Percentiles rank a stretch among this genome's conserved stretches.
Conservation (phyloP, 1,140 invertebrate species). For the Conus ventricosus region DNA sequence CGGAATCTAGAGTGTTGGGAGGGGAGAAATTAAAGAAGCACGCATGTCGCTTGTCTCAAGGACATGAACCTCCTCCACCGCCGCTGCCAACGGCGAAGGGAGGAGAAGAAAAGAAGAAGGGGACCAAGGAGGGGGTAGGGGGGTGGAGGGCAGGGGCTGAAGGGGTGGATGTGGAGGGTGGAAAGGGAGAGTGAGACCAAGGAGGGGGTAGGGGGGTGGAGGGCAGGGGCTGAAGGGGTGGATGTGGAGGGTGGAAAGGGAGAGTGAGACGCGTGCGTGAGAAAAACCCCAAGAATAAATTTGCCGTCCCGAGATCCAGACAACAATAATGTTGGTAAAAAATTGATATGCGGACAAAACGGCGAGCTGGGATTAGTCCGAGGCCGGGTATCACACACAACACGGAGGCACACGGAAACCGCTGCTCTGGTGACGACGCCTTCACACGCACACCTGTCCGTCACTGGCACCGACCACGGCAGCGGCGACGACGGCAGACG, state of each 20-base stretch:
- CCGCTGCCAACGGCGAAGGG: neutral
- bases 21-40: slow-evolving; percentile 37
- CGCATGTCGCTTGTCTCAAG: slow-evolving; percentile 18
- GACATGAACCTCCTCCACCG: neutral
- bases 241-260: neutral
- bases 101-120: neutral
- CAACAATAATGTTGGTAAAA: slow-evolving; percentile 34
- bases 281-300: slow-evolving; percentile 4
- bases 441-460: slow-evolving; percentile 14
- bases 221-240: neutral
- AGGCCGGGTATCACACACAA: slow-evolving; percentile 1
- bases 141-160: neutral
- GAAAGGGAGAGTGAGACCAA: neutral
- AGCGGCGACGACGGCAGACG: neutral
- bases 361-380: neutral
- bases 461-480: neutral
- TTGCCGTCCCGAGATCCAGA: neutral
- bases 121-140: neutral
- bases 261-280: slow-evolving; percentile 26
- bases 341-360: slow-evolving; percentile 31
- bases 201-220: neutral
- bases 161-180: no score
- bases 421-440: neutral
- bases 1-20: slow-evolving; percentile 27
- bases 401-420: neutral